Evolutionary conservation across 2,113 vertebrate species (phyloP).

Genomic region (Phrynosoma platyrhinos): DNA sequence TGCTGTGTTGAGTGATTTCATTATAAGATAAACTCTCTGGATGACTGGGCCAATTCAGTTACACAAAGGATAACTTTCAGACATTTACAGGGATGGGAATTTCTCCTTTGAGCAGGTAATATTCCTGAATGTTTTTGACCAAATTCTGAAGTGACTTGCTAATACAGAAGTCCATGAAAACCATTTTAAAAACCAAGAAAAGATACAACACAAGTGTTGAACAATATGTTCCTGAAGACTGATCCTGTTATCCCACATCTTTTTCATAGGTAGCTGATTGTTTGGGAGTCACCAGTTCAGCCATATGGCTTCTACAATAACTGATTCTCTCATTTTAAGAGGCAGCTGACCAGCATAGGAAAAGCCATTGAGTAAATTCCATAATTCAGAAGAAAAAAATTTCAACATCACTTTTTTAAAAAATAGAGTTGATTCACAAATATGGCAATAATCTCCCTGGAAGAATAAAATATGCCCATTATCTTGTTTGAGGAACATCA

Average conservation of each 20-base stretch:
- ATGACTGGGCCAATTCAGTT: neutral
- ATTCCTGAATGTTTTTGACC: neutral
- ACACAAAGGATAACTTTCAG: neutral
- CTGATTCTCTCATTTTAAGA: slow-evolving; percentile 42
- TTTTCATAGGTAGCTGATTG: slow-evolving; percentile 12
- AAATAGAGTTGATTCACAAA: slow-evolving; percentile 37
- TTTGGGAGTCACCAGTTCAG: slow-evolving; percentile 21
- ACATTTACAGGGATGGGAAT: neutral
- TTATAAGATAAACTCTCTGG: neutral
- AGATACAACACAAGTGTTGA: neutral
- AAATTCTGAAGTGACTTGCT: neutral
- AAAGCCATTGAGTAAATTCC: slow-evolving; percentile 49
- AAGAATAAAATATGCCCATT: neutral
- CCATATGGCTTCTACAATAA: slow-evolving; percentile 22
- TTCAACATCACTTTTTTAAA: slow-evolving; percentile 44
- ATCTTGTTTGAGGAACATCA: neutral
- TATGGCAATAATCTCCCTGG: neutral
- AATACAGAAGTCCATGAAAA: neutral
- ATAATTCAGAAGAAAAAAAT: slow-evolving; percentile 60
- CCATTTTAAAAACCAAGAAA: neutral
- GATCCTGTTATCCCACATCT: neutral
- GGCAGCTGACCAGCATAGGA: slow-evolving; percentile 52
- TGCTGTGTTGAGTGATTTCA: neutral
- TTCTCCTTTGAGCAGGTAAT: neutral
- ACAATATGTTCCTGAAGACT: neutral